Base-by-base conservation (phyloP, 2,113 vertebrate species). In the Limanda limanda region DNA sequence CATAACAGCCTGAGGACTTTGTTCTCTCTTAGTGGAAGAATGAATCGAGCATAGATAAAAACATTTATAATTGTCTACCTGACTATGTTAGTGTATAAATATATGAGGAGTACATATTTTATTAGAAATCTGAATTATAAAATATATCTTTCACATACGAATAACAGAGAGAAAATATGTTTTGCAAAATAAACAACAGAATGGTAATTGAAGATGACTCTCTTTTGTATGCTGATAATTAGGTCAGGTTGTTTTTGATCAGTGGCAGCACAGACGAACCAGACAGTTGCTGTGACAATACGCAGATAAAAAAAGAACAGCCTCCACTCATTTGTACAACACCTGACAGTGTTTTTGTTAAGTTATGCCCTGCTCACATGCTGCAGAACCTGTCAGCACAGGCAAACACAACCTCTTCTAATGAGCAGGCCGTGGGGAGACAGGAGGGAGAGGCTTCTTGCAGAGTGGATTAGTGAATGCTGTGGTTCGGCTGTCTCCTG, bases 361-460 rank as follows among this genome's bases (percentile, higher is more conserved):
- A 69, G 58, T 65, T 66, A 68, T 72, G 69, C 70, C 60, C 52
- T 45, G 59, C 58, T 77, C 70, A 58, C 79, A 83, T 60, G 14
- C 68, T 70, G 45, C 61, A 64, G 58, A 79, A 74, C 81, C 72
- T 74, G 83, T 82, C 87, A 82, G 75, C 76, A 79, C 40, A 35
- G 68, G 68, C 73, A 69, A 74, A 78, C 76, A 79, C 77, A 85
- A 55, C 78, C 86, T 73, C 71, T 56, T 79, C 68, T 86, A 89
- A 91, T 87, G 85, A 89, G 80, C 66, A 23, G 57, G 89, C 81
- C 62, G 20, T 9, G 7, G 85, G 84, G 81, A 88, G 64, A 37
- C 48, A 23, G 68, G 5, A 24, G 70, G 70, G 25, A 20, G 51
- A 65, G 65, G 66, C 74, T 62, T 79, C 55, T 80, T 65, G 79